Evolutionary conservation across 2,797 vertebrate genomes (phyloP), one percentile per base, ranked within the genome.

Genomic region (Threskiornis aethiopicus): DNA sequence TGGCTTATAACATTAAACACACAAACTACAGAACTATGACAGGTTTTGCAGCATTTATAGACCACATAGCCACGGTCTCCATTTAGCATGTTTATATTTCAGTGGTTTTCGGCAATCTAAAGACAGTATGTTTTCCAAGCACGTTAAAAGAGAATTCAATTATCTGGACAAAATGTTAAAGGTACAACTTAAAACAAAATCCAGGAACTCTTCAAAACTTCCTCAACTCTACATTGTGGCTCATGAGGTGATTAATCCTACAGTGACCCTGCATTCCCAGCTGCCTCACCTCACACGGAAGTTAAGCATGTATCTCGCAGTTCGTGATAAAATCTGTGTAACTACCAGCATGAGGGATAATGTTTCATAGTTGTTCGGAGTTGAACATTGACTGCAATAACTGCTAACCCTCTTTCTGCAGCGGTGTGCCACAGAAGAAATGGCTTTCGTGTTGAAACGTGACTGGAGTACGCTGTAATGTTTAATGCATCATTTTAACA

Each of bases 401-500:
- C 55, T 62, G 49, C 90, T 87, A 61, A 61, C 57, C 67, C 59
- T 73, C 73, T 35, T 59, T 61, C 47, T 87, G 67, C 67, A 51
- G 54, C 0, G 0, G 20, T 37, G 29, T 92, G 92, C 87, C 71
- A 51, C 58, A 62, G 75, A 89, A 89, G 95, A 70, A 94, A 79
- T 41, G 69, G 64, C 18, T 64, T 79, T 71, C 0, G 0, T 89
- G 67, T 70, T 76, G 54, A 39, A 69, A 78, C 13, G 28, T 67
- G 26, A 87, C 78, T 87, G 82, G 84, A 88, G 59, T n/a, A 33
- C 29, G 13, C 78, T 75, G 52, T 61, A 77, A 78, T 73, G 86
- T 92, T 93, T 84, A 67, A 85, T 90, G 90, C 61, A 81, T 84
- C 81, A 51, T 92, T 95, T 93, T 93, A 95, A 91, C 57, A 12